A percentile compares a stretch with the other conserved stretches of the same genome.
Evolutionary conservation across 2,797 vertebrate species (phyloP).

Genomic region (Heliangelus exortis): DNA sequence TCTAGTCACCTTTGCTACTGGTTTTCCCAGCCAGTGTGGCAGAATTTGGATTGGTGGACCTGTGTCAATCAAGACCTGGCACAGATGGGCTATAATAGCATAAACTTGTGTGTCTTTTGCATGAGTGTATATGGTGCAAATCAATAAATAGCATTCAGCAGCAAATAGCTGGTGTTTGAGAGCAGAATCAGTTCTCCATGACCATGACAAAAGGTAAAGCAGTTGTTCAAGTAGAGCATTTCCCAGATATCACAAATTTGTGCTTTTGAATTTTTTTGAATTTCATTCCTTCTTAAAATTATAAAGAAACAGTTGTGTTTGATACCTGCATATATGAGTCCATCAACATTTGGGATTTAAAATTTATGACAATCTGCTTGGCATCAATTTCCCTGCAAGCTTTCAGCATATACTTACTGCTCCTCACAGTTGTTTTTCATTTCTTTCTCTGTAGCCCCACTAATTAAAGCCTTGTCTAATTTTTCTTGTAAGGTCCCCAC

Average conservation of each 20-base stretch:
- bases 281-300: not conserved
- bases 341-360: not conserved
- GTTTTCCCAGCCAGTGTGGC: not conserved
- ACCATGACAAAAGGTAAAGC: not conserved
- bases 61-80: not conserved
- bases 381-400: not conserved
- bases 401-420: not conserved
- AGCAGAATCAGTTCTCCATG: not conserved
- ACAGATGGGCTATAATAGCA: not conserved
- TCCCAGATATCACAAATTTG: not conserved
- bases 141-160: not conserved
- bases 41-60: not conserved
- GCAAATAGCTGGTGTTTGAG: not conserved
- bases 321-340: not conserved
- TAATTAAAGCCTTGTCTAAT: constrained; percentile 11
- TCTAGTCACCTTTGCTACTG: not conserved
- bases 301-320: not conserved
- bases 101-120: not conserved
- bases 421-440: not conserved
- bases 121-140: not conserved
- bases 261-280: not conserved
- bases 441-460: not conserved
- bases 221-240: not conserved
- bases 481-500: not conserved
- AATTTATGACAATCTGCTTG: not conserved